Evolutionary conservation across 2,797 vertebrate genomes (phyloP).

Genomic region (Falco berigora): DNA sequence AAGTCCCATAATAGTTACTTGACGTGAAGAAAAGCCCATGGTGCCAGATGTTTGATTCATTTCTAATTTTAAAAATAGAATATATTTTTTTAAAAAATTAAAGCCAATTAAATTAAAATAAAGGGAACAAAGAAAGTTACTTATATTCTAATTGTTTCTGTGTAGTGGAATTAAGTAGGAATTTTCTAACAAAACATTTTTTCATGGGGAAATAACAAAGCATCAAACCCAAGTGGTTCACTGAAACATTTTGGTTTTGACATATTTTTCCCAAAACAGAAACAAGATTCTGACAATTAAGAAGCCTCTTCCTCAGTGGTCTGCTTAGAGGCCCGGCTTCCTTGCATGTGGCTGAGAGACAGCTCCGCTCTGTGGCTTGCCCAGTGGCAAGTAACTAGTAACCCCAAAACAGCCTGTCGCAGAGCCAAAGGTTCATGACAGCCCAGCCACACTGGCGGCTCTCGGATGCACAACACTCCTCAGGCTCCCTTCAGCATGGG

Average conservation of each 20-base stretch:
- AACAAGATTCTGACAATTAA: background rate
- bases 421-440: background rate
- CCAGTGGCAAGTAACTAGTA: background rate
- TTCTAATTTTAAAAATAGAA: constrained; percentile 10
- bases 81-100: background rate
- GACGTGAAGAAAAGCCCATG: background rate
- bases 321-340: background rate
- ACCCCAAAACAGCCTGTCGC: background rate
- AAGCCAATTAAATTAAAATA: background rate
- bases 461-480: background rate
- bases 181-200: constrained; percentile 26
- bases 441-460: background rate
- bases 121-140: background rate
- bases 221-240: background rate
- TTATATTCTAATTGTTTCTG: background rate
- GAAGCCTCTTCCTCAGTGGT: background rate
- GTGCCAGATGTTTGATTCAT: background rate
- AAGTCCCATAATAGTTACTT: background rate
- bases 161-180: background rate
- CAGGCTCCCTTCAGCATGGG: background rate
- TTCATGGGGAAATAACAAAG: background rate
- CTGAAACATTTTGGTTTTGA: background rate
- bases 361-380: background rate
- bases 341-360: background rate
- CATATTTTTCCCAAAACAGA: constrained; percentile 24